These are phyloP conservation scores for Nycteola revayana DNA, from an alignment of 2,888 invertebrate species.

Conservation along the genomic window DNA sequence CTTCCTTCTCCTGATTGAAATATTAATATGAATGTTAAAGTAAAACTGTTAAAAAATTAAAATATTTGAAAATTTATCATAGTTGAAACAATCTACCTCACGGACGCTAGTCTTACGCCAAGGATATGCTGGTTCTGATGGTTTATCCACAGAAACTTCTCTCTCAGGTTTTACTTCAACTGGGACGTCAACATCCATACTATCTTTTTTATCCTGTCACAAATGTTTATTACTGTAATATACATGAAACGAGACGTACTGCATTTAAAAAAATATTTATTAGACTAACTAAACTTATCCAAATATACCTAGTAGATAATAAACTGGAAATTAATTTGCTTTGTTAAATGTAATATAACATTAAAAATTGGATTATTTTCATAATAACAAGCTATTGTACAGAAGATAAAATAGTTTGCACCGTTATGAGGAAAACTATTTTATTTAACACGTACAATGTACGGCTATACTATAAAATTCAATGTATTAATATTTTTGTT, in stretches of 20 bases:
- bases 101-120: constrained; percentile 26
- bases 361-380: neutral
- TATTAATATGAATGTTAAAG: too few species aligned
- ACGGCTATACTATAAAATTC: too few species aligned
- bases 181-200: constrained; percentile 20
- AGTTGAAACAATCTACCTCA: constrained; percentile 31
- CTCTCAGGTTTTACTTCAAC: constrained; percentile 10
- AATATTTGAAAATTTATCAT: too few species aligned
- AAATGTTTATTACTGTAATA: constrained; percentile 1
- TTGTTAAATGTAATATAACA: neutral
- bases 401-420: neutral
- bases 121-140: constrained; percentile 26
- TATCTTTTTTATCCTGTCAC: constrained; percentile 16
- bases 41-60: too few species aligned
- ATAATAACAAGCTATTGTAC: neutral
- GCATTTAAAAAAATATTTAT: too few species aligned
- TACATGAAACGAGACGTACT: too few species aligned
- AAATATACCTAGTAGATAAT: too few species aligned
- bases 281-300: too few species aligned
- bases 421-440: too few species aligned
- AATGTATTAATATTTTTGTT: too few species aligned
- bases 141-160: constrained; percentile 26
- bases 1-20: constrained; percentile 18
- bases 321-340: neutral
- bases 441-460: too few species aligned